Evolutionary conservation across 30 jellyfish, hydroid and myxozoan species (phyloP).

Genomic region (Sanderia malayensis): DNA sequence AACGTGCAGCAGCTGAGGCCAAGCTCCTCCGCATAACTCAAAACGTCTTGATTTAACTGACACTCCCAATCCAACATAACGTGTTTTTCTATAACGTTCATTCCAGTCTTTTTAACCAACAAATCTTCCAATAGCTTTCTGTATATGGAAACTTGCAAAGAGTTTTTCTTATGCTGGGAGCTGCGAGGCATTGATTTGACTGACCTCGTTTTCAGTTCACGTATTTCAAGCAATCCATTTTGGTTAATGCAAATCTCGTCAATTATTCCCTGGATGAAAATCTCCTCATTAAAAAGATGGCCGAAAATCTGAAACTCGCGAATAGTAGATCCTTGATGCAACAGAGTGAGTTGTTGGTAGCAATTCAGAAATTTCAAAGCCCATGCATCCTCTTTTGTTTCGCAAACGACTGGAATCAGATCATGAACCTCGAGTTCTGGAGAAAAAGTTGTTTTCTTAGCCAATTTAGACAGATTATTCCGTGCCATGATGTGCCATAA

Average conservation of each 20-base stretch:
- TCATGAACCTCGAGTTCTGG: constrained; percentile 67
- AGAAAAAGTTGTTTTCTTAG: neutral
- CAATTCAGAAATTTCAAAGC: constrained; percentile 40
- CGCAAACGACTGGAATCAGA: constrained; percentile 9
- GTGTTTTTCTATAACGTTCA: constrained; percentile 1
- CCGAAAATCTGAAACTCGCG: constrained; percentile 64
- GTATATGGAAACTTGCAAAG: constrained; percentile 38
- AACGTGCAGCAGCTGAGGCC: constrained; percentile 9
- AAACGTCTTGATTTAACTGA: constrained; percentile 2
- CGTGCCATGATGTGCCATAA: too few relatives aligned
- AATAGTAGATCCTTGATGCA: constrained; percentile 27
- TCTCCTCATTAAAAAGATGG: constrained; percentile 8
- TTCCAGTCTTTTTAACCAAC: constrained; percentile 1
- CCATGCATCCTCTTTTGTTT: constrained; percentile 61
- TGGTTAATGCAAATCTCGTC: constrained; percentile 37
- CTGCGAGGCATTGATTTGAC: constrained; percentile 13
- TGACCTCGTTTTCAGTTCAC: constrained; percentile 55
- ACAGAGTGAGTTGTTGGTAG: constrained; percentile 27
- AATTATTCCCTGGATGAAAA: constrained; percentile 37
- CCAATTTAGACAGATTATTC: neutral
- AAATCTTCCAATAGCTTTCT: constrained; percentile 32
- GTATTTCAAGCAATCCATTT: constrained; percentile 4
- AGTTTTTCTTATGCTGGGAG: constrained; percentile 29
- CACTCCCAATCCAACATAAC: constrained; percentile 14
- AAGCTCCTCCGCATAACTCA: constrained; percentile 17